These are phyloP conservation scores for Erinaceus europaeus DNA, from an alignment of 2,113 vertebrate species.

Conservation along the genomic window DNA sequence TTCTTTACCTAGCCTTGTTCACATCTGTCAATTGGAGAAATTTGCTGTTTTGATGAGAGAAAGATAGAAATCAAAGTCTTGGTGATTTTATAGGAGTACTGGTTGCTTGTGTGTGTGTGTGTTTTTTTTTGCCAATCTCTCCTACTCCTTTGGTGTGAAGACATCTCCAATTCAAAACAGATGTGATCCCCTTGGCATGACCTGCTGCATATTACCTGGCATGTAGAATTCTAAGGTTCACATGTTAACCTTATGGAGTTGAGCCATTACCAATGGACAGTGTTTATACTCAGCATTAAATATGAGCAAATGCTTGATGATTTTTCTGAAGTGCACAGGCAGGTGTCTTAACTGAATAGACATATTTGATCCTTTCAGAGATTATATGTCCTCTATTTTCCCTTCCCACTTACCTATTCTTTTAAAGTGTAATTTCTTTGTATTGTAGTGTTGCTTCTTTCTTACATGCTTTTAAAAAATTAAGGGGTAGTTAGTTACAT, in stretches of 20 bases:
- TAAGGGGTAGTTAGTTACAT: conserved; percentile 9
- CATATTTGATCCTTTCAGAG: not conserved
- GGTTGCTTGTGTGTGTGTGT: conserved; percentile 22
- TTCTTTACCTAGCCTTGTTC: conserved; percentile 32
- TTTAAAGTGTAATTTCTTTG: not conserved
- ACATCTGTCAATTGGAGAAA: conserved; percentile 56
- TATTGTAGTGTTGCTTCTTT: not conserved
- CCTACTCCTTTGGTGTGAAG: conserved; percentile 43
- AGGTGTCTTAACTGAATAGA: conserved; percentile 15
- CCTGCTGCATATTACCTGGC: not conserved
- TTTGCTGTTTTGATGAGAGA: conserved; percentile 59
- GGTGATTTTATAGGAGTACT: conserved; percentile 52
- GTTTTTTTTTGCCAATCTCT: conserved; percentile 47
- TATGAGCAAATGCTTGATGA: conserved; percentile 41
- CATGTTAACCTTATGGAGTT: not conserved
- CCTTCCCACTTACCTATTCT: not conserved
- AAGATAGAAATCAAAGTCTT: conserved; percentile 65
- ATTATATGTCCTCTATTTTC: not conserved
- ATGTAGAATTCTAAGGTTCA: not conserved
- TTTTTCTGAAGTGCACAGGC: conserved; percentile 63
- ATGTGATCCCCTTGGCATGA: conserved; percentile 34
- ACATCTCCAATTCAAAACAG: conserved; percentile 53
- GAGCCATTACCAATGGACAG: conserved; percentile 1
- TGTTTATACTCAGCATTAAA: conserved; percentile 26
- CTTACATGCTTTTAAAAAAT: not conserved